Base-by-base conservation (phyloP, 2,888 invertebrate species). In the Epinotia ramella region DNA sequence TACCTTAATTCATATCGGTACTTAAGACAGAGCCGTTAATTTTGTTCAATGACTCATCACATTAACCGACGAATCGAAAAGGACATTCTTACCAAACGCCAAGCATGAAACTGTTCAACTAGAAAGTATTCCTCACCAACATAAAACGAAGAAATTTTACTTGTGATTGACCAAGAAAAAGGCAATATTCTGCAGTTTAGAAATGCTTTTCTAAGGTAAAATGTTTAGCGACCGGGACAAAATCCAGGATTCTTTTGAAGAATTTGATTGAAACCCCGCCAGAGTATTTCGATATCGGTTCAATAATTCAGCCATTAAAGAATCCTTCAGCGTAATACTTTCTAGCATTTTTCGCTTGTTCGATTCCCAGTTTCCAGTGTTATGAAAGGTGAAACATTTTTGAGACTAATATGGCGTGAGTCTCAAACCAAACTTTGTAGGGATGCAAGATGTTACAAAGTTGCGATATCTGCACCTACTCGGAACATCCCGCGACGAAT, bases 11-110 rank as follows among this genome's bases (percentile, higher is more conserved):
- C 33, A 69, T 64, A 69, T 64, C 69, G 64, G 70, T 44, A 66
- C 60, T 71, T 57, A 63, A 72, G 67, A 72, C 56, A 67, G 62
- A 63, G 11, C 67, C 60, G 67, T 76, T 67, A 76, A 76, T 76
- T 72, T 72, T 20, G 72, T 76, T 63, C 67, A 71, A 72, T 72
- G 76, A 76, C 71, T 76, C 76, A 76, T 78, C 79, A 79, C 80
- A 76, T 78, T 73, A 73, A 79, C 77, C 78, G 78, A 80, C 81
- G 82, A 84, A 87, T 84, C 81, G 66, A 79, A 82, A 79, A 84
- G 83, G 82, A 81, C 82, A 85, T 86, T 87, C 84, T 81, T 84
- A 85, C 81, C 80, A 85, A 84, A 62, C 46, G 62, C 24, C 44
- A 72, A 76, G 67, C 28, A 53, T 16, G 70, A 72, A 63, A 7